Percentiles rank a stretch among this genome's conserved stretches.
These are phyloP conservation scores for Sciurus carolinensis DNA, from an alignment of 2,797 vertebrate species.

Conservation along the genomic window DNA sequence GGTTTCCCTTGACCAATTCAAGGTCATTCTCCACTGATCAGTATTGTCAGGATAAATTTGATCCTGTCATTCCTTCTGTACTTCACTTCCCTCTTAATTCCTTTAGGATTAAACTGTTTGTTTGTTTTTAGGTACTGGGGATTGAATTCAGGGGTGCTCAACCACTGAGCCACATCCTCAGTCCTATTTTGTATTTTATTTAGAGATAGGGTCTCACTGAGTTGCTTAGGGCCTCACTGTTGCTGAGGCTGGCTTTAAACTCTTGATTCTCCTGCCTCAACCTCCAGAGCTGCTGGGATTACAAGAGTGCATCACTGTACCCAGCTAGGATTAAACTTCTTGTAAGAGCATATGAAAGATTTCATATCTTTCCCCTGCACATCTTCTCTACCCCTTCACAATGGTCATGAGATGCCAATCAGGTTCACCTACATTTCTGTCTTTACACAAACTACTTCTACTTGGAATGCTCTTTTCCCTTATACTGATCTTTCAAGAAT, in stretches of 20 bases:
- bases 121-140: no score
- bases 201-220: no score
- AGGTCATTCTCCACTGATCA: not conserved
- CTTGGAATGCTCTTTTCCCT: not conserved
- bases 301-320: no score
- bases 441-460: constrained; percentile 12
- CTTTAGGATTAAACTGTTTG: not conserved
- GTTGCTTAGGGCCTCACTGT: no score
- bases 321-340: not conserved
- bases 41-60: not conserved
- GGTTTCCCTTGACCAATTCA: not conserved
- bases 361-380: not conserved
- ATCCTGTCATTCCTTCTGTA: not conserved
- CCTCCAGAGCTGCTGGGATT: no score
- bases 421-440: not conserved
- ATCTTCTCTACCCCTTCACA: not conserved
- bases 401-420: not conserved
- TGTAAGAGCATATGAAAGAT: not conserved
- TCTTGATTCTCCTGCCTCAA: no score
- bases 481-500: not conserved
- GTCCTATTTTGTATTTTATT: no score
- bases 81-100: not conserved
- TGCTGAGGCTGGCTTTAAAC: no score
- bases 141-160: no score
- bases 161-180: no score